Evolutionary conservation across 2,888 invertebrate genomes (phyloP).

Genomic region (Sialis lutaria): DNA sequence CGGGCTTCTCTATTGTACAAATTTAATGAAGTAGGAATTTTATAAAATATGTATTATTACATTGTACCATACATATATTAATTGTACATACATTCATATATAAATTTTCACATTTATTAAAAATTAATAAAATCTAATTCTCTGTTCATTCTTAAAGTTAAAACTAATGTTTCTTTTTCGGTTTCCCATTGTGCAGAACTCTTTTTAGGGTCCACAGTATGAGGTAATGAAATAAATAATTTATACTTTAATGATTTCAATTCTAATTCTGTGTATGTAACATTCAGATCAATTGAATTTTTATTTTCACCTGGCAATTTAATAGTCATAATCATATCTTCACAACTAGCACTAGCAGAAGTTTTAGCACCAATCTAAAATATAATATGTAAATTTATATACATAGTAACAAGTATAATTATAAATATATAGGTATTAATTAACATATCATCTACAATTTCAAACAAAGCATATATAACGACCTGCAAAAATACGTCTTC

Average conservation of each 20-base stretch:
- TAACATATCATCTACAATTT: no score
- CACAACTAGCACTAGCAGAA: constrained; percentile 65
- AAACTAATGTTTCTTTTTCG: constrained; percentile 40
- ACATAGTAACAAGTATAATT: no score
- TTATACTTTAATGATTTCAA: constrained; percentile 45
- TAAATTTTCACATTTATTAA: constrained; percentile 24
- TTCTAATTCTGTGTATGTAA: constrained; percentile 40
- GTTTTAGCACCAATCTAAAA: constrained; percentile 66
- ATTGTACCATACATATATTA: background rate
- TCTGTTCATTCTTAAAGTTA: constrained; percentile 56
- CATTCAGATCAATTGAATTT: constrained; percentile 57
- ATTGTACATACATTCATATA: background rate
- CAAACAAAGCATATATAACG: no score
- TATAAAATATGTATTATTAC: background rate
- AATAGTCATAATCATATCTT: constrained; percentile 66
- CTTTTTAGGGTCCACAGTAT: constrained; percentile 62
- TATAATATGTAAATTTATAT: background rate
- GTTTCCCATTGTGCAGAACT: constrained; percentile 68
- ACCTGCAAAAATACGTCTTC: constrained; percentile 78
- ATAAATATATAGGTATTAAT: background rate
- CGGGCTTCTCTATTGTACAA: background rate
- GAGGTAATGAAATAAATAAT: constrained; percentile 60
- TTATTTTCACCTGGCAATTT: constrained; percentile 58
- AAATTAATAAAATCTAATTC: constrained; percentile 82
- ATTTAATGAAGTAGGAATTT: background rate